These are phyloP conservation scores for Dipus sagitta DNA, from an alignment of 2,797 vertebrate genomes.

Conservation along the genomic window DNA sequence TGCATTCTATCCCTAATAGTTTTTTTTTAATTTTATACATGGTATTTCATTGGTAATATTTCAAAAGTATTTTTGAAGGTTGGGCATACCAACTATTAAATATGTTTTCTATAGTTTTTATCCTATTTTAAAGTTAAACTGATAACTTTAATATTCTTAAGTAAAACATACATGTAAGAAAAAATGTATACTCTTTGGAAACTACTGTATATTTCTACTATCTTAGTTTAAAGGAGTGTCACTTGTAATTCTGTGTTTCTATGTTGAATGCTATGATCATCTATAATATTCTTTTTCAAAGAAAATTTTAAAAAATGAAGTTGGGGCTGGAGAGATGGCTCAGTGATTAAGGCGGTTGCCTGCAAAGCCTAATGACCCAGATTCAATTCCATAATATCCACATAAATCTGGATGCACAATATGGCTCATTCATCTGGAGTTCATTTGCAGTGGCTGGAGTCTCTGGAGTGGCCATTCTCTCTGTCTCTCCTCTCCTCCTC, in stretches of 20 bases:
- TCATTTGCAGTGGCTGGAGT: too few relatives aligned
- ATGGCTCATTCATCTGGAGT: too few relatives aligned
- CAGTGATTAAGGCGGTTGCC: too few relatives aligned
- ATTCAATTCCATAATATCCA: too few relatives aligned
- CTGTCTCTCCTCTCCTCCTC: not conserved
- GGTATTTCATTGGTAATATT: conserved; percentile 54
- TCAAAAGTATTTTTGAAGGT: conserved; percentile 50
- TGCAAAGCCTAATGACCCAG: too few relatives aligned
- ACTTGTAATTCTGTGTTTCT: conserved; percentile 41
- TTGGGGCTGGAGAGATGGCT: too few relatives aligned
- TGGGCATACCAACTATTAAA: conserved; percentile 36
- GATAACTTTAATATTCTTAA: conserved; percentile 57
- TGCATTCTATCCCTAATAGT: not conserved
- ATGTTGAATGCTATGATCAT: conserved; percentile 27
- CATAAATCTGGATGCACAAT: too few relatives aligned
- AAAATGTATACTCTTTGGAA: conserved; percentile 41
- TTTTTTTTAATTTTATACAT: not conserved
- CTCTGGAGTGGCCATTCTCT: too few relatives aligned
- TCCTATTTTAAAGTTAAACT: conserved; percentile 52
- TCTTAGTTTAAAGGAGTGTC: conserved; percentile 3
- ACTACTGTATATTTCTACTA: not conserved
- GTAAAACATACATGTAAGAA: conserved; percentile 44
- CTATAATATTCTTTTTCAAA: conserved; percentile 59
- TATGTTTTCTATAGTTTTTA: conserved; percentile 37
- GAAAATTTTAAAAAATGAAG: conserved; percentile 17